Evolutionary conservation across 2,888 invertebrate genomes (phyloP).

Genomic region (Emmelina monodactyla): DNA sequence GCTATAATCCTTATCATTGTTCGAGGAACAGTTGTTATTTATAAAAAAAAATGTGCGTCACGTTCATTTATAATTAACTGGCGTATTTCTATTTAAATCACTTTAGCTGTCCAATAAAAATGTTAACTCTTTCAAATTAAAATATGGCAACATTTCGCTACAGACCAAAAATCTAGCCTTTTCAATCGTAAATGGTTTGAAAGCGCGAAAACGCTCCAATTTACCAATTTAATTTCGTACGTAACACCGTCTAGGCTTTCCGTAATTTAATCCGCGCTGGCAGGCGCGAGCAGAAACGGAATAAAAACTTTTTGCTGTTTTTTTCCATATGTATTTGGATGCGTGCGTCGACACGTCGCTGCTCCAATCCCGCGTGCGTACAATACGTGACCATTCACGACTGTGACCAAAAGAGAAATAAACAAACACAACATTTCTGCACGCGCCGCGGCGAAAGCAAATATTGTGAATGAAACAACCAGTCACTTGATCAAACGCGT

Average conservation of each 20-base stretch:
- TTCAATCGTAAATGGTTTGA: slow-evolving; percentile 9
- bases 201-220: slow-evolving; percentile 19
- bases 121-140: not conserved
- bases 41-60: too few relatives aligned
- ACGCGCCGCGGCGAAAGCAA: not conserved
- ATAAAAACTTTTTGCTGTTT: slow-evolving; percentile 24
- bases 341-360: slow-evolving; percentile 38
- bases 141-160: not conserved
- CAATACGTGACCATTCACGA: slow-evolving; percentile 52
- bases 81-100: too few relatives aligned
- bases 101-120: too few relatives aligned
- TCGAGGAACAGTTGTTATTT: too few relatives aligned
- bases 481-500: slow-evolving; percentile 19
- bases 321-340: slow-evolving; percentile 41
- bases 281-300: slow-evolving; percentile 23
- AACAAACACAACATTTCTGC: slow-evolving; percentile 39
- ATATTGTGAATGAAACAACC: too few relatives aligned
- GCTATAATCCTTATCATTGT: too few relatives aligned
- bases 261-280: slow-evolving; percentile 32
- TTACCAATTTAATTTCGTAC: slow-evolving; percentile 26
- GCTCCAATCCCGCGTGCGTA: slow-evolving; percentile 33
- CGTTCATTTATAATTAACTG: too few relatives aligned
- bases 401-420: slow-evolving; percentile 29
- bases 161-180: not conserved
- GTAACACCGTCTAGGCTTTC: slow-evolving; percentile 25